phyloP scores from a whole-genome alignment of 2,113 vertebrate species.

The Pseudonaja textilis region DNA sequence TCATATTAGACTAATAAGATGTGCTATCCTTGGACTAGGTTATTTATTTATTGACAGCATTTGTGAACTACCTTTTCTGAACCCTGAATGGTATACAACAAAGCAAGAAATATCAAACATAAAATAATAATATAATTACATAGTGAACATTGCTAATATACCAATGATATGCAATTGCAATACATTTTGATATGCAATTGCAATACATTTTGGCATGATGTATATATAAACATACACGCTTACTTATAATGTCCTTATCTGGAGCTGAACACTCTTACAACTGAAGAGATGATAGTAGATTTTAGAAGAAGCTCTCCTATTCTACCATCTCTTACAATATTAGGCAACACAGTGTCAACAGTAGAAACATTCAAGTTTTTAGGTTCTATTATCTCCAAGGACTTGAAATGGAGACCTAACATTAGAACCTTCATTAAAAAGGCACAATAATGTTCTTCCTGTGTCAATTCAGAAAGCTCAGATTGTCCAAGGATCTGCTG shows the following conservation, averaged over 20 bases:
- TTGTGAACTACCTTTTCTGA: background rate
- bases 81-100: background rate
- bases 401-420: no score
- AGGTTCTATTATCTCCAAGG: no score
- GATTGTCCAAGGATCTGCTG: background rate
- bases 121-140: background rate
- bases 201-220: background rate
- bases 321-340: background rate
- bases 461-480: background rate
- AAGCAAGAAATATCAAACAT: background rate
- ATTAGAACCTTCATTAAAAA: no score
- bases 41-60: background rate
- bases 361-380: no score
- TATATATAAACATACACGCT: background rate
- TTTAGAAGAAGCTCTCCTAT: background rate
- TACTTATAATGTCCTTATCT: background rate
- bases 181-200: background rate
- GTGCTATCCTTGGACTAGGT: background rate
- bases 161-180: background rate
- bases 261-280: background rate
- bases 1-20: conserved; percentile 9
- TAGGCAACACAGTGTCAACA: no score
- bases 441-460: no score
- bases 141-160: background rate
- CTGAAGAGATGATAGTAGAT: background rate